Percentiles rank a stretch among this genome's conserved stretches.
Conservation (phyloP, 2,888 invertebrate species). For the Volucella bombylans region DNA sequence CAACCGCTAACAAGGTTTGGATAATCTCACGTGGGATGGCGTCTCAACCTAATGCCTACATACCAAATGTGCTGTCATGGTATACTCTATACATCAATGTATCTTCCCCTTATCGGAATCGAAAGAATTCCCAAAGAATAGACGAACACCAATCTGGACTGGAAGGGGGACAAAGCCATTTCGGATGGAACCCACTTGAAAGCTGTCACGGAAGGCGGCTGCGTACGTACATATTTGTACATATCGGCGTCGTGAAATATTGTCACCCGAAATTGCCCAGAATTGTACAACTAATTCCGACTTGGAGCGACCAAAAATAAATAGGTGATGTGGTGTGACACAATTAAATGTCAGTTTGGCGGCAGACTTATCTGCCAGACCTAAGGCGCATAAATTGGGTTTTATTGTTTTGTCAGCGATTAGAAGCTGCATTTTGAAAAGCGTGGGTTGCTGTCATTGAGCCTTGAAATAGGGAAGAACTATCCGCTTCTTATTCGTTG, state of each 20-base stretch:
- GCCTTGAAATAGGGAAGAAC: constrained; percentile 5
- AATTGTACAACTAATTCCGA: constrained; percentile 22
- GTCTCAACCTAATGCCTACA: constrained; percentile 40
- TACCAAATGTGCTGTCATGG: constrained; percentile 40
- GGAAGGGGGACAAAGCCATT: constrained; percentile 40
- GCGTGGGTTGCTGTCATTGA: constrained; percentile 41
- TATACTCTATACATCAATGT: constrained; percentile 56
- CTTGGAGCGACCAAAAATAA: constrained; percentile 34
- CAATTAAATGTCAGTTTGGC: constrained; percentile 55
- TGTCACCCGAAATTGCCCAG: constrained; percentile 50
- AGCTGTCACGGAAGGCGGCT: constrained; percentile 40
- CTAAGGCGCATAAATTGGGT: constrained; percentile 56
- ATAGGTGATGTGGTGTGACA: constrained; percentile 60
- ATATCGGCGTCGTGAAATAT: constrained; percentile 62
- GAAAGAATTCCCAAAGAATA: constrained; percentile 41
- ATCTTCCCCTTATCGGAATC: constrained; percentile 63
- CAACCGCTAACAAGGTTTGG: constrained; percentile 2
- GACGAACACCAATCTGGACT: constrained; percentile 39
- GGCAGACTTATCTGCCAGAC: constrained; percentile 50
- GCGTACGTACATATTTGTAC: background rate
- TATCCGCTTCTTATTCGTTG: constrained; percentile 35
- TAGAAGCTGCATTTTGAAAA: constrained; percentile 17
- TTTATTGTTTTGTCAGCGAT: constrained; percentile 49
- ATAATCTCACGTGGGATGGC: constrained; percentile 58
- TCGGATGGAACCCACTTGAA: constrained; percentile 46